phyloP scores from a whole-genome alignment of 2,888 invertebrate genomes.

The Bhutanitis thaidina region DNA sequence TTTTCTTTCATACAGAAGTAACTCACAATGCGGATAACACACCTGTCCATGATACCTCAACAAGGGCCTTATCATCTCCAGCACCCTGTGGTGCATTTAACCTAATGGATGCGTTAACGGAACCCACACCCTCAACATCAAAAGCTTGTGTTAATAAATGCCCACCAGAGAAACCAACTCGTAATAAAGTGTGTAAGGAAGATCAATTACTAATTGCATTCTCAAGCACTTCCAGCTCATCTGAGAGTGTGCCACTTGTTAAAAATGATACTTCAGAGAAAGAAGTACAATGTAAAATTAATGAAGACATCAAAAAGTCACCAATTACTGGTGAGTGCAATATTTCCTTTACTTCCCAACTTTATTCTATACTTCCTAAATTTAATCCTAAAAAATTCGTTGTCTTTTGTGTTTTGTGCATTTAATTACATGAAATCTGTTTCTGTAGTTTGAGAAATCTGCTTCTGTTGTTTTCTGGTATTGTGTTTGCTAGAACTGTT shows the following conservation, averaged over 20 bases:
- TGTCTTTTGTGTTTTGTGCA: too few species aligned
- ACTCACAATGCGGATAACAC: slow-evolving; percentile 34
- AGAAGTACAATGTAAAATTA: slow-evolving; percentile 34
- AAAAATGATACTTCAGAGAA: slow-evolving; percentile 30
- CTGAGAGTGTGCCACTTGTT: slow-evolving; percentile 46
- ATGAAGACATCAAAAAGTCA: not conserved
- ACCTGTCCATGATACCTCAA: slow-evolving; percentile 50
- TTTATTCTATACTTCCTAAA: too few species aligned
- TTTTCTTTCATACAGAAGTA: slow-evolving; percentile 37
- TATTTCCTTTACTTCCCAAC: too few species aligned
- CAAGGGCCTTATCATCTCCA: slow-evolving; percentile 25
- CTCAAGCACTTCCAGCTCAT: slow-evolving; percentile 55
- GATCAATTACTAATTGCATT: slow-evolving; percentile 55
- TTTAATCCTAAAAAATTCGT: too few species aligned
- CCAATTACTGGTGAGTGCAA: not conserved
- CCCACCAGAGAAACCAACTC: slow-evolving; percentile 38
- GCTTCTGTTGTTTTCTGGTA: too few species aligned
- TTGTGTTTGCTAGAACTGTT: too few species aligned
- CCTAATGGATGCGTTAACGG: slow-evolving; percentile 56
- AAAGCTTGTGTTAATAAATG: slow-evolving; percentile 43
- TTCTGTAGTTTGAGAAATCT: too few species aligned
- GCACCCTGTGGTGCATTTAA: slow-evolving; percentile 32
- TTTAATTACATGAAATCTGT: too few species aligned
- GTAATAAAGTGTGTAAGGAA: slow-evolving; percentile 38
- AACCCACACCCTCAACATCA: slow-evolving; percentile 52